These are phyloP conservation scores for Sebastes goodei DNA, from an alignment of 2,797 vertebrate genomes.

Conservation along the genomic window DNA sequence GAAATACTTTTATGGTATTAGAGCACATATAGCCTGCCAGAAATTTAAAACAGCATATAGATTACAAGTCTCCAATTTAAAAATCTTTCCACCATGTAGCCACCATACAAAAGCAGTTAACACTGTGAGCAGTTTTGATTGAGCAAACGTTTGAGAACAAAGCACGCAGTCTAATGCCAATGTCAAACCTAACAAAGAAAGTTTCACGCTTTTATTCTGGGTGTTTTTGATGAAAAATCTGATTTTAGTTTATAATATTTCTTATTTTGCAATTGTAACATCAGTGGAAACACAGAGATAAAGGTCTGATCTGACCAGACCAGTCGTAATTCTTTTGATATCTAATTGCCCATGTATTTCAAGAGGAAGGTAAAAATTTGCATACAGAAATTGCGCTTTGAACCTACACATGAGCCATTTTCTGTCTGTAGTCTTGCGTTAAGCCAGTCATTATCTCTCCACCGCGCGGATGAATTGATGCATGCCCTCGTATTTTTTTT, in stretches of 20 bases:
- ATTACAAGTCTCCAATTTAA: not conserved
- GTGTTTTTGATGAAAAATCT: not conserved
- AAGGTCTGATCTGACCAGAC: not conserved
- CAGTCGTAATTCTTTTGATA: constrained; percentile 18
- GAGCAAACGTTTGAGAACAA: constrained; percentile 28
- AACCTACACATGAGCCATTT: constrained; percentile 18
- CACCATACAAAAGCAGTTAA: not conserved
- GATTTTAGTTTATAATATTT: not conserved
- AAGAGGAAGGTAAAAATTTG: constrained; percentile 7
- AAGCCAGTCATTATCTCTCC: constrained; percentile 28
- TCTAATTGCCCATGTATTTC: constrained; percentile 7
- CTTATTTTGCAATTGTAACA: not conserved
- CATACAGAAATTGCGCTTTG: constrained; percentile 20
- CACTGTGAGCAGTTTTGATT: not conserved
- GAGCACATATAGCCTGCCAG: not conserved
- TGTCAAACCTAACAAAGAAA: constrained; percentile 28
- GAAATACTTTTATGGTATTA: not conserved
- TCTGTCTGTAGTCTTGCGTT: constrained; percentile 32
- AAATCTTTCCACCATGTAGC: not conserved
- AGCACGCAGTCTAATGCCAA: constrained; percentile 7
- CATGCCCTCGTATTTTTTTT: not conserved
- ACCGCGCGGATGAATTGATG: not conserved
- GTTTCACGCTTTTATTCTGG: not conserved
- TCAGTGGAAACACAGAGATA: not conserved
- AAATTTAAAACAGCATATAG: not conserved